phyloP scores from a whole-genome alignment of 2,888 invertebrate species.

The Tethea ocularis region DNA sequence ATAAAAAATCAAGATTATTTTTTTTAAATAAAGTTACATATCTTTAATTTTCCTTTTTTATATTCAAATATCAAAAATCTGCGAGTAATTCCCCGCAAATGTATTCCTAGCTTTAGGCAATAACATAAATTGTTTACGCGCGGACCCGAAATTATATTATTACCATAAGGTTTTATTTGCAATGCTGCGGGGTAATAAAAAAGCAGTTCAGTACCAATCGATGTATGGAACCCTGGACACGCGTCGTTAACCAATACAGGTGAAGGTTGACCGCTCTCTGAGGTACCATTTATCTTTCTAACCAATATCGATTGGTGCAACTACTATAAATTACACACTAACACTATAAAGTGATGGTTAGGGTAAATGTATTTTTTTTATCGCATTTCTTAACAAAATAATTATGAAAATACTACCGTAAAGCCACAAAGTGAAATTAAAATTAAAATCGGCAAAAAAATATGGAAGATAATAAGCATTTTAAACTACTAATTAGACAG shows the following conservation, averaged over 20 bases:
- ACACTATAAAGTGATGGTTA: too few species aligned
- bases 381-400: too few species aligned
- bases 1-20: too few species aligned
- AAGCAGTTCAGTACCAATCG: conserved; percentile 52
- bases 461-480: too few species aligned
- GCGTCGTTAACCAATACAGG: conserved; percentile 45
- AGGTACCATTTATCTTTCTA: background rate
- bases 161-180: conserved; percentile 17
- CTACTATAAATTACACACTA: too few species aligned
- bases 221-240: conserved; percentile 31
- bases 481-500: too few species aligned
- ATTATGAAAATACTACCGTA: too few species aligned
- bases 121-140: conserved; percentile 9
- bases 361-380: too few species aligned
- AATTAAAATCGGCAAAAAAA: too few species aligned
- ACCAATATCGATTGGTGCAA: background rate
- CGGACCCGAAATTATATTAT: conserved; percentile 8
- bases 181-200: conserved; percentile 47
- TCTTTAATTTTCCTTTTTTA: too few species aligned
- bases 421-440: too few species aligned
- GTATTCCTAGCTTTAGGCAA: background rate
- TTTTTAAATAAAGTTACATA: too few species aligned
- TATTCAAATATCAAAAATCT: background rate
- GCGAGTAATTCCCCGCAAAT: background rate
- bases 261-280: conserved; percentile 18